phyloP scores from a whole-genome alignment of 1,140 invertebrate species.

The Heliconius nattereri region DNA sequence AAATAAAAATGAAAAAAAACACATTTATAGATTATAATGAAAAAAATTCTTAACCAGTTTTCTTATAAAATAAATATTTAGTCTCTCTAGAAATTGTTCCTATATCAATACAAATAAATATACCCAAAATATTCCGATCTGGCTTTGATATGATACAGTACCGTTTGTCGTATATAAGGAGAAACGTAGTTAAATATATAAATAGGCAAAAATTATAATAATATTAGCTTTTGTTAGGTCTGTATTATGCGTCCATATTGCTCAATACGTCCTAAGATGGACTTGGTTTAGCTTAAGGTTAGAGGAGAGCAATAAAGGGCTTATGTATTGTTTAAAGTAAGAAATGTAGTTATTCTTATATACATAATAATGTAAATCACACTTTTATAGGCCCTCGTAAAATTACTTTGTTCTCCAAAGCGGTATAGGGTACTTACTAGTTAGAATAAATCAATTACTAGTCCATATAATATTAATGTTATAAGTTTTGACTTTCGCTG shows the following conservation, averaged over 20 bases:
- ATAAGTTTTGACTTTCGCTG: conserved; percentile 69
- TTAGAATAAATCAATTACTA: conserved; percentile 80
- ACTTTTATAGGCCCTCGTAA: conserved; percentile 64
- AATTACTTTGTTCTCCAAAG: conserved; percentile 75
- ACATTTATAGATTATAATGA: background rate
- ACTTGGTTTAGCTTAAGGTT: conserved; percentile 73
- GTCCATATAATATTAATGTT: conserved; percentile 79
- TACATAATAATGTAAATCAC: conserved; percentile 51
- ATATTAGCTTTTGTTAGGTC: conserved; percentile 60
- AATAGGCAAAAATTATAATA: conserved; percentile 41
- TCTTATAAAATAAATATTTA: conserved; percentile 11
- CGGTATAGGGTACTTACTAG: conserved; percentile 80
- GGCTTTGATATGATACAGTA: conserved; percentile 16
- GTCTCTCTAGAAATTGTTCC: conserved; percentile 27
- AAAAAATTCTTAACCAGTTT: background rate
- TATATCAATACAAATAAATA: conserved; percentile 13
- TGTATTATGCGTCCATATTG: conserved; percentile 74
- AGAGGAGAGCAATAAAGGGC: conserved; percentile 73
- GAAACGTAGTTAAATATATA: conserved; percentile 34
- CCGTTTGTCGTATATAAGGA: conserved; percentile 16
- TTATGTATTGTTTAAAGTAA: conserved; percentile 51
- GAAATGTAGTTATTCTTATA: conserved; percentile 54
- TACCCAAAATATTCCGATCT: conserved; percentile 17
- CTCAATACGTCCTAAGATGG: conserved; percentile 72
- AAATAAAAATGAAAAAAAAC: background rate